Evolutionary conservation across 2,113 vertebrate genomes (phyloP).

Genomic region (Pomatorhinus ruficollis): DNA sequence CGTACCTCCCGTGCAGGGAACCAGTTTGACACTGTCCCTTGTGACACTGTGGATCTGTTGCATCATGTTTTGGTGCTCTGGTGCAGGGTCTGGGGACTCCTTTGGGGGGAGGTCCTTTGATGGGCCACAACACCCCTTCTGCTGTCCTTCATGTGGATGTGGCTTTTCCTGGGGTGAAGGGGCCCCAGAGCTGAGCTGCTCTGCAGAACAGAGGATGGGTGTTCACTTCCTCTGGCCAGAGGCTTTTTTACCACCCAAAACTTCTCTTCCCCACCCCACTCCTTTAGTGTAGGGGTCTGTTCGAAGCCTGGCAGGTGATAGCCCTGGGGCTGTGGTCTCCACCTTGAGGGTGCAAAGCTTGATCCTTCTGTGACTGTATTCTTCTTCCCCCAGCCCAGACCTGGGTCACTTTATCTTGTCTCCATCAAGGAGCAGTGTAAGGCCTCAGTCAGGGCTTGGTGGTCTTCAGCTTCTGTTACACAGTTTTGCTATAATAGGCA

Average conservation of each 20-base stretch:
- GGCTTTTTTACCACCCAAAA: background rate
- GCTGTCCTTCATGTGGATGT: background rate
- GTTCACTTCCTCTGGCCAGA: background rate
- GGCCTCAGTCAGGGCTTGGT: background rate
- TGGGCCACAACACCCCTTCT: rapidly evolving
- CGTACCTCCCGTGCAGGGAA: rapidly evolving
- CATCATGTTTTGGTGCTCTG: background rate
- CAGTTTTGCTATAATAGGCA: background rate
- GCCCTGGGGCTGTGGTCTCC: background rate
- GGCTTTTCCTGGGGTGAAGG: background rate
- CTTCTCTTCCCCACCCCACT: too few relatives aligned
- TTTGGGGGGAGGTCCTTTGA: background rate
- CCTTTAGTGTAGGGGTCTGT: background rate
- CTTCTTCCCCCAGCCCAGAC: too few relatives aligned
- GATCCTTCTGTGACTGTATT: too few relatives aligned
- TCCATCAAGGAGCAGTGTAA: background rate
- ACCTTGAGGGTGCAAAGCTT: background rate
- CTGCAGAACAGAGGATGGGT: background rate
- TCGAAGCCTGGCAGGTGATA: background rate
- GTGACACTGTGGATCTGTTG: background rate
- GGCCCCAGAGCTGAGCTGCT: background rate
- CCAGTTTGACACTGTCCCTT: background rate
- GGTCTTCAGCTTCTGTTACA: background rate
- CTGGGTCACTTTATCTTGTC: background rate
- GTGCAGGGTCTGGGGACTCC: background rate